A percentile compares a stretch with the other conserved stretches of the same genome.
Conservation (phyloP, 30 jellyfish, hydroid and myxozoan species). For the Hydra vulgaris region DNA sequence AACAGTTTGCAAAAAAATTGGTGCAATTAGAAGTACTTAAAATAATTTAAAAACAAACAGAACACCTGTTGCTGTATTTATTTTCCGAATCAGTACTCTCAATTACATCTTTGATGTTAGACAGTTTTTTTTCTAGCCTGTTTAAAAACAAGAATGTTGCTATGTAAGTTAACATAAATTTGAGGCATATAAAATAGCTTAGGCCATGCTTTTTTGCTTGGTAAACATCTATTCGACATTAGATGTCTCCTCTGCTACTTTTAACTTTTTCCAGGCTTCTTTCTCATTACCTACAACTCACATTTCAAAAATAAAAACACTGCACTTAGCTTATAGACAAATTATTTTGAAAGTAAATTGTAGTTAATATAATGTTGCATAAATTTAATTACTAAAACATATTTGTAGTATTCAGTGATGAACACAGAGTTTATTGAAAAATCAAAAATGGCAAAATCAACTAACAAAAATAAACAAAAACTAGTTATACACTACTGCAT, state of each 20-base stretch:
- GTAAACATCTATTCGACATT: not conserved
- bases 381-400: not conserved
- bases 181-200: not conserved
- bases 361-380: not conserved
- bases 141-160: not conserved
- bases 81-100: not conserved
- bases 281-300: not conserved
- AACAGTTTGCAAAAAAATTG: not conserved
- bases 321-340: not conserved
- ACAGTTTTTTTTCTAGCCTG: not conserved
- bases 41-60: not conserved
- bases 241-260: not conserved
- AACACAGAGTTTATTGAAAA: not conserved
- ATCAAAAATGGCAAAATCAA: not conserved
- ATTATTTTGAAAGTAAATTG: not conserved
- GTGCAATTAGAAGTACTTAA: not conserved
- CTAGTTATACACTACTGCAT: not conserved
- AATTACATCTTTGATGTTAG: not conserved
- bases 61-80: not conserved
- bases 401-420: not conserved
- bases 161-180: not conserved
- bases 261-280: not conserved
- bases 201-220: not conserved
- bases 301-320: not conserved
- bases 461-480: not conserved